These are phyloP conservation scores for Trididemnum clinides DNA, from an alignment of 23 tunicate species.

Conservation along the genomic window DNA sequence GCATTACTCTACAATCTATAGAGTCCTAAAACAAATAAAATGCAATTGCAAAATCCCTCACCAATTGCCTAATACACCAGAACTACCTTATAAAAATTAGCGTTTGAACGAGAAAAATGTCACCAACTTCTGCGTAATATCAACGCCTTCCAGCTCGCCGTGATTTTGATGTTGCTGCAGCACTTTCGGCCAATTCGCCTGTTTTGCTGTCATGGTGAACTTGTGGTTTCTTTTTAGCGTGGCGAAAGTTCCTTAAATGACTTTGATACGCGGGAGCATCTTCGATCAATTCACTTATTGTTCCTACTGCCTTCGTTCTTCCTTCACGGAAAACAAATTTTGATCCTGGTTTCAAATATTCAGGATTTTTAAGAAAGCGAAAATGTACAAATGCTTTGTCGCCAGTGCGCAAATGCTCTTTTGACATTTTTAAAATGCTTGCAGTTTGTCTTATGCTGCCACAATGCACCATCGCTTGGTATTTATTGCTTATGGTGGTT, in stretches of 20 bases:
- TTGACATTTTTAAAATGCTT: constrained; percentile 76
- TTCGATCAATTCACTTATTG: constrained; percentile 62
- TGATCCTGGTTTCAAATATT: constrained; percentile 67
- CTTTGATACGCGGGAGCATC: constrained; percentile 93
- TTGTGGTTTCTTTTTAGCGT: constrained; percentile 14
- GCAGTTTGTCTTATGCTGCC: constrained; percentile 98
- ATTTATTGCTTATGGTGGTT: constrained; percentile 93
- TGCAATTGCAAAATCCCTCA: too few relatives aligned
- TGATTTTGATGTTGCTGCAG: constrained; percentile 24
- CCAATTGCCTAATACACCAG: too few relatives aligned
- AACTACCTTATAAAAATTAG: too few relatives aligned
- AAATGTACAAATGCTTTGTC: constrained; percentile 94
- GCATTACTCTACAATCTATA: too few relatives aligned
- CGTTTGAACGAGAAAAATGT: too few relatives aligned
- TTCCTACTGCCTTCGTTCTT: constrained; percentile 97
- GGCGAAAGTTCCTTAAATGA: constrained; percentile 57
- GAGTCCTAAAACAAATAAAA: too few relatives aligned
- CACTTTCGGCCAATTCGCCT: constrained; percentile 2
- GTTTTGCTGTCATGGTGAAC: constrained; percentile 20
- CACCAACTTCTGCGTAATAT: too few relatives aligned
- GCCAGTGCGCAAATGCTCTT: constrained; percentile 90
- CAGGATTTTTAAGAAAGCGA: constrained; percentile 92
- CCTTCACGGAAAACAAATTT: constrained; percentile 98
- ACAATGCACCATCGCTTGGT: constrained; percentile 99
- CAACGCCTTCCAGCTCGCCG: constrained; percentile 61